Base-by-base conservation (phyloP, 2,113 vertebrate species). In the Sterrhoptilus dennistouni region DNA sequence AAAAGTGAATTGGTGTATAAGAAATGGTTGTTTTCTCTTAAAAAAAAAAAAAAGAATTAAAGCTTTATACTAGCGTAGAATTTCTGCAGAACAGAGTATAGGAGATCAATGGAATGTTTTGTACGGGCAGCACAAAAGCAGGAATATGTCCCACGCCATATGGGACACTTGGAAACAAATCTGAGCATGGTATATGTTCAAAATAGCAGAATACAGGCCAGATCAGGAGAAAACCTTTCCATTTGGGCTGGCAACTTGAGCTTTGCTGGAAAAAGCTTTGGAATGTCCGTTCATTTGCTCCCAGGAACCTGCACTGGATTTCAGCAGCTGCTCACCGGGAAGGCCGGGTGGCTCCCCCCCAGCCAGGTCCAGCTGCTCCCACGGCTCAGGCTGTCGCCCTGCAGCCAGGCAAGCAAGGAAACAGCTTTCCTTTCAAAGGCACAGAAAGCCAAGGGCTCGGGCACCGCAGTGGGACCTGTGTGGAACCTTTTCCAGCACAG, bases 191-290 rank as follows among this genome's bases (percentile, higher is more conserved):
- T 75, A 0, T 33, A 74, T 2, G n/a, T 93, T 94, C 72, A 81
- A 56, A 93, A 83, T 29, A 95, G 72, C 72, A 90, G 83, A 88
- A 86, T 45, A 44, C 31, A 81, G 64, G 47, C 90, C 92, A 74
- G 93, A 83, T 71, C 63, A 44, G 90, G 90, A 90, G 74, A 44
- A 94, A 92, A 45, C 56, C 80, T 92, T 95, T 83, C 88, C 95
- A 84, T 71, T 90, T 71, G 88, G 85, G 88, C 85, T 90, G 68
- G 96, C 95, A 94, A 95, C 83, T 93, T 90, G 93, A 96, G 96
- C 92, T 95, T 66, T 6, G 2, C 83, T 94, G 90, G 85, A 92
- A 92, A 42, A 86, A 84, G 82, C 90, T 93, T 14, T 87, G 95
- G 95, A 95, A 97, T 93, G 95, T 83, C 60, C 83, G 56, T 49